Conservation (phyloP, 1,140 invertebrate species). For the Bombus fervidus region DNA sequence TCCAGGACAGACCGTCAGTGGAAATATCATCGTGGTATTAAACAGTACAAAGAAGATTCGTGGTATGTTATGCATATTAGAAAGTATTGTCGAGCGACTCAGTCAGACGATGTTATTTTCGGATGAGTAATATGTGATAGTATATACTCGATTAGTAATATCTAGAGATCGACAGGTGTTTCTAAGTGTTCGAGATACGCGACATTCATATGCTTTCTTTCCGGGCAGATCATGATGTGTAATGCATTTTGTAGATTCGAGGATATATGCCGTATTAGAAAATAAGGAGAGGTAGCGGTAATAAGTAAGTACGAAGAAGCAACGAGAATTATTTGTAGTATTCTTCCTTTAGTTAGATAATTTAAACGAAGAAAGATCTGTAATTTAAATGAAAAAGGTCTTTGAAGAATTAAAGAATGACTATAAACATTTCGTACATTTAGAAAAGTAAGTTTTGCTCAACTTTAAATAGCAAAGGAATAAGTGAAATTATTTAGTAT, state of each 20-base stretch:
- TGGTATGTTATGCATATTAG: constrained; percentile 65
- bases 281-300: neutral
- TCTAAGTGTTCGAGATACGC: neutral
- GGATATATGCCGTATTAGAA: neutral
- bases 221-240: neutral
- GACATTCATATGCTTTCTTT: neutral
- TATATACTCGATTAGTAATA: neutral
- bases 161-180: constrained; percentile 6
- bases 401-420: neutral
- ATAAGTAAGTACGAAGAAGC: too few species aligned
- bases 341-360: neutral
- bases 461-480: neutral
- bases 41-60: constrained; percentile 81
- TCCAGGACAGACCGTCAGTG: constrained; percentile 80
- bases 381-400: neutral
- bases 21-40: constrained; percentile 76
- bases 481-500: neutral
- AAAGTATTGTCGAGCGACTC: neutral
- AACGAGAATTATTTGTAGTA: neutral
- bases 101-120: neutral
- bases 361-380: neutral
- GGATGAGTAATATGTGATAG: neutral
- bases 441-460: neutral
- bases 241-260: neutral
- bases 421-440: neutral